phyloP scores from a whole-genome alignment of 2,797 vertebrate species.

The Furcifer pardalis region DNA sequence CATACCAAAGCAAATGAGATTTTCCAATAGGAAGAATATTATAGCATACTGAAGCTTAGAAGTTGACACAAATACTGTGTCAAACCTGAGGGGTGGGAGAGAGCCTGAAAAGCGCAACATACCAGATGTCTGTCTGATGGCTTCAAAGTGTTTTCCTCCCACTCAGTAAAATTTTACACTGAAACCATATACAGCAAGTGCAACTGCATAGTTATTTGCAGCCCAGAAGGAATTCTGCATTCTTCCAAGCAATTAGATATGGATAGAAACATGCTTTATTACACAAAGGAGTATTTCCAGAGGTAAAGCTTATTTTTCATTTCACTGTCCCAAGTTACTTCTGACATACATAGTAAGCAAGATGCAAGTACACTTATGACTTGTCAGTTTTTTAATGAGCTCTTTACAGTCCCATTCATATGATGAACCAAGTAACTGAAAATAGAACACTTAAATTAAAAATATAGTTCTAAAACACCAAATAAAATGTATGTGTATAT shows the following conservation, averaged over 20 bases:
- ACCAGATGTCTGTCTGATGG: slow-evolving; percentile 55
- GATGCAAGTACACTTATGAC: not conserved
- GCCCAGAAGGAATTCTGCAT: slow-evolving; percentile 63
- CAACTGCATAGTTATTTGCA: slow-evolving; percentile 56
- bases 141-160: slow-evolving; percentile 65
- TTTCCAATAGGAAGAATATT: slow-evolving; percentile 46
- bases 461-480: not conserved
- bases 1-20: slow-evolving; percentile 16
- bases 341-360: not conserved
- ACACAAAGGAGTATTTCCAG: slow-evolving; percentile 50
- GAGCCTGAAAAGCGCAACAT: slow-evolving; percentile 39
- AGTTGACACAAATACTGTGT: slow-evolving; percentile 31
- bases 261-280: not conserved
- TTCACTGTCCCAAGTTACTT: slow-evolving; percentile 41
- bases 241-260: slow-evolving; percentile 57
- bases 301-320: slow-evolving; percentile 50
- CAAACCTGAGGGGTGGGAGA: slow-evolving; percentile 38
- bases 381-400: slow-evolving; percentile 12
- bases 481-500: not conserved
- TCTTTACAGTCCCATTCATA: slow-evolving; percentile 1
- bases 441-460: not conserved
- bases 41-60: slow-evolving; percentile 33
- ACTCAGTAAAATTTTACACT: slow-evolving; percentile 40
- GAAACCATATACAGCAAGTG: slow-evolving; percentile 53
- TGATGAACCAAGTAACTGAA: slow-evolving; percentile 35